Percentiles rank a stretch among this genome's conserved stretches.
Conservation (phyloP, 2,113 vertebrate species). For the Cryptoleucopteryx plumbea region DNA sequence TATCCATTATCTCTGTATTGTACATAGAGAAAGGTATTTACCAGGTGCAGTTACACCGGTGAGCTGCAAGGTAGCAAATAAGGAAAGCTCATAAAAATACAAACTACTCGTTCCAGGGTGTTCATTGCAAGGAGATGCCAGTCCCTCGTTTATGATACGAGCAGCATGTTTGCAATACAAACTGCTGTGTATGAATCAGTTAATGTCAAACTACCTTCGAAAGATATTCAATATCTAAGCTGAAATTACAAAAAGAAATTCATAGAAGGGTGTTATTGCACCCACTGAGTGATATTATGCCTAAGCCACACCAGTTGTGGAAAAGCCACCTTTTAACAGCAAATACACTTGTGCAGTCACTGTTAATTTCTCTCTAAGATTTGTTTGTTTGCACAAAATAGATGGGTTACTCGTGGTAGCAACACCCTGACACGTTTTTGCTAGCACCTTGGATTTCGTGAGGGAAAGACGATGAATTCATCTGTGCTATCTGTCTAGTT, state of each 20-base stretch:
- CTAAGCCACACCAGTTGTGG: constrained; percentile 36
- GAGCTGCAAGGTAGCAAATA: constrained; percentile 77
- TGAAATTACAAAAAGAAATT: constrained; percentile 14
- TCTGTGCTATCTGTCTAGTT: constrained; percentile 44
- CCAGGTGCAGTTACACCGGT: constrained; percentile 68
- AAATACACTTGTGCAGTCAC: constrained; percentile 22
- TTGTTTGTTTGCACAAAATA: constrained; percentile 42
- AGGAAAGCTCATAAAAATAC: constrained; percentile 65
- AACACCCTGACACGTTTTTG: constrained; percentile 31
- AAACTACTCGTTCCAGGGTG: constrained; percentile 19
- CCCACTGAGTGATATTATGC: constrained; percentile 25
- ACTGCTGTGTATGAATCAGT: constrained; percentile 15
- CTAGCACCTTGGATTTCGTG: constrained; percentile 23
- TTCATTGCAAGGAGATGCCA: constrained; percentile 45
- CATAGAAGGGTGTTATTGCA: constrained; percentile 39
- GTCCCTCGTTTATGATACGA: not conserved
- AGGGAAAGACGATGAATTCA: constrained; percentile 23
- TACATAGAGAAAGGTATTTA: constrained; percentile 83
- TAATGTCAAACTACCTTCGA: constrained; percentile 9
- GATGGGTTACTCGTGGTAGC: not conserved
- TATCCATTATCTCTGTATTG: constrained; percentile 75
- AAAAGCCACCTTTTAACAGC: constrained; percentile 47
- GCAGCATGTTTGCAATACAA: not conserved
- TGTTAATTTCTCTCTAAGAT: constrained; percentile 46
- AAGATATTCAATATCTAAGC: not conserved